These are phyloP conservation scores for Mus musculus DNA, from an alignment of 2,113 vertebrate genomes.

Conservation along the genomic window GRCm39 chr7:67281501-67282000, in stretches of 20 bases:
- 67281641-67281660: background rate
- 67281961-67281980: background rate
- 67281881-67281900: background rate
- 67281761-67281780: background rate
- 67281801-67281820: background rate
- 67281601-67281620: background rate
- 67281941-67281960: background rate
- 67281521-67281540: background rate
- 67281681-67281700: background rate
- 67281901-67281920: too few relatives aligned
- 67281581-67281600: background rate
- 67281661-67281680: background rate
- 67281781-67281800: background rate
- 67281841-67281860: background rate
- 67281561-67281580: background rate
- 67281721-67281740: background rate
- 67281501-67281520: background rate
- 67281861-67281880: background rate
- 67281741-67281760: background rate
- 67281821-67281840: background rate
- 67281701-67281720: background rate
- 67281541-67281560: background rate
- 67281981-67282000: too few relatives aligned
- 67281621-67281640: too few relatives aligned
- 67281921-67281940: background rate